Evolutionary conservation across 2,888 invertebrate species (phyloP), one percentile per base, ranked within the genome.

Genomic region (Phengaris arion): DNA sequence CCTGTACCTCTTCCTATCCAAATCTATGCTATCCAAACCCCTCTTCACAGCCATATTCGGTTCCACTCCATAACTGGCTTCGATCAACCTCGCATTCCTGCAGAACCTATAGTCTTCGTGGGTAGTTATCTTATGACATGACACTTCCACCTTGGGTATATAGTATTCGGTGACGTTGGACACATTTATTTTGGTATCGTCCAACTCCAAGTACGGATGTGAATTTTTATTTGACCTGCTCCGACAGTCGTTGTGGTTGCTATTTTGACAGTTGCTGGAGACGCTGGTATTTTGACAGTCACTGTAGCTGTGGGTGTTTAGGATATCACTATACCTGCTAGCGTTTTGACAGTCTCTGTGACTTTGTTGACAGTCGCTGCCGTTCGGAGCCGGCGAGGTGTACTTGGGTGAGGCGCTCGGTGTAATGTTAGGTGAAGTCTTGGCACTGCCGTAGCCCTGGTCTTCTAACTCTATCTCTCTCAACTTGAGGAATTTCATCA

Each of bases 401-500:
- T 83, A 84, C n/a, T 78, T 83, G 0, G 92, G 92, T 0, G 92
- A 91, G 0, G 91, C 83, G 54, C 83, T 82, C 0, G 92, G 92
- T 0, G 92, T 92, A 45, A 86, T 82, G 79, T 86, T 88, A 0
- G 92, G 92, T 0, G 93, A 88, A 0, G 89, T 92, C 45, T 86
- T 81, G 0, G 92, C 91, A 75, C 92, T 92, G 80, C 90, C 85
- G 79, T 92, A 92, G 0, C 93, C 92, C 78, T 92, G 92, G 76
- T 92, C 93, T 70, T 92, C 91, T 0, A 86, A 81, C 15, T 90
- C 91, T 0, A 81, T 81, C 57, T 91, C 91, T 54, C 91, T 87
- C 0, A 89, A 85, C 77, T 91, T 92, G 52, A 92, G 79, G 22
- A 89, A 89, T 78, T 89, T 89, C 93, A 93, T 93, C 93, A 93